Evolutionary conservation across 2,888 invertebrate genomes (phyloP).

Genomic region (Melolontha melolontha): DNA sequence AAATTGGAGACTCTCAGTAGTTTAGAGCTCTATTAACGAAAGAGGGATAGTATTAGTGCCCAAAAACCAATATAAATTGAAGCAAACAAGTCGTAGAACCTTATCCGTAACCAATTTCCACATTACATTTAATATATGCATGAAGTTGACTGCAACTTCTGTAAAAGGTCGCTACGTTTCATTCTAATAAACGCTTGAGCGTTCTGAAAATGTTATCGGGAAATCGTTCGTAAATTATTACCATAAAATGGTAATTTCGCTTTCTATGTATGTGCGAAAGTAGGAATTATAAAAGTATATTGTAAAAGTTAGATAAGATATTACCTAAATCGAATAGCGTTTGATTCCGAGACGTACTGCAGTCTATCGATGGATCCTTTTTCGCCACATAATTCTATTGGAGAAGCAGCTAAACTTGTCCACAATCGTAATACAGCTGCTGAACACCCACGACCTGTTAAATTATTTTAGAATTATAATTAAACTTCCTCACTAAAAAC

Average conservation of each 20-base stretch:
- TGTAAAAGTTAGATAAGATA: constrained; percentile 52
- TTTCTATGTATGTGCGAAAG: constrained; percentile 1
- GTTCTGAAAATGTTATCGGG: constrained; percentile 9
- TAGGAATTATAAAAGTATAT: background rate
- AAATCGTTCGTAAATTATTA: constrained; percentile 26
- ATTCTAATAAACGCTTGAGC: constrained; percentile 6
- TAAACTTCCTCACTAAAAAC: background rate
- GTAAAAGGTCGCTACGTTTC: background rate
- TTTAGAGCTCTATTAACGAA: too few species aligned
- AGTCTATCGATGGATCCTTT: constrained; percentile 80
- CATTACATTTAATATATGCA: constrained; percentile 30
- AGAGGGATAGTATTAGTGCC: constrained; percentile 5
- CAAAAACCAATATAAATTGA: constrained; percentile 9
- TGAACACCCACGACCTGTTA: constrained; percentile 87
- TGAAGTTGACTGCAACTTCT: constrained; percentile 19
- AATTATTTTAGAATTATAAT: constrained; percentile 9
- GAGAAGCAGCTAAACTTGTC: constrained; percentile 84
- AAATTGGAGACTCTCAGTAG: constrained; percentile 14
- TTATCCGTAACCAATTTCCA: constrained; percentile 18
- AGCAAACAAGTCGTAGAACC: constrained; percentile 7
- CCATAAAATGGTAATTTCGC: constrained; percentile 34
- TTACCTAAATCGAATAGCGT: constrained; percentile 88
- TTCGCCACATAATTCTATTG: constrained; percentile 91
- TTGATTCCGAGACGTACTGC: constrained; percentile 88
- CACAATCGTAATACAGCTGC: constrained; percentile 92